Evolutionary conservation across 2,113 vertebrate species (phyloP), one percentile per base, ranked within the genome.

Genomic region (Callipepla squamata): DNA sequence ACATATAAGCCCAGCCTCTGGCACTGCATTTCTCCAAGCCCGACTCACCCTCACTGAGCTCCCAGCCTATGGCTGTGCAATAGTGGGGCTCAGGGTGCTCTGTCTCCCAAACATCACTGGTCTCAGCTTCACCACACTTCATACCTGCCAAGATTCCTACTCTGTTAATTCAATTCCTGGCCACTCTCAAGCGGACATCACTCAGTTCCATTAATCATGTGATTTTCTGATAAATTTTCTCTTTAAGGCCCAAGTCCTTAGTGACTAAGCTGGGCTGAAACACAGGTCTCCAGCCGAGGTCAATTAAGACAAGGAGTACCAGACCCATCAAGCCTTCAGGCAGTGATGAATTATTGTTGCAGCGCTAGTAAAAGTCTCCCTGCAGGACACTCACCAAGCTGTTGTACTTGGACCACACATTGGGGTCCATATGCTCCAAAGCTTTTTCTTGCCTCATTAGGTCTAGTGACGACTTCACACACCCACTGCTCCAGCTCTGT

Each of bases 351-450:
- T 96, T 93, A 91, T 68, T 96, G 92, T 87, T 96, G 95, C 96
- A 96, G 70, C 0, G 92, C 86, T 96, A 87, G 94, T 89, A 93
- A 96, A 96, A 96, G 95, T 80, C 90, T 96, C 93, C 95, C 96
- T 94, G 95, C 95, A 94, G 95, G 94, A 95, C 92, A 79, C 86
- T 94, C 92, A 95, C 92, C 95, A 96, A 96, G 96, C 96, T 96
- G 96, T 90, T 94, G 92, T 96, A 25, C 77, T 94, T 95, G 89
- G 96, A 93, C 89, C 96, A 90, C 96, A 96, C 95, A 25, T 61
- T 94, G 89, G 92, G 89, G 78, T 93, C 96, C 96, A 95, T 95
- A 94, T 96, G 96, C 83, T 95, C 86, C 91, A 79, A 90, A 96
- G 83, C 57, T 95, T 81, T 81, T 57, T 92, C 81, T 45, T 65